Evolutionary conservation across 1,140 invertebrate genomes (phyloP), one percentile per base, ranked within the genome.

Genomic region (Drosophila nannoptera): DNA sequence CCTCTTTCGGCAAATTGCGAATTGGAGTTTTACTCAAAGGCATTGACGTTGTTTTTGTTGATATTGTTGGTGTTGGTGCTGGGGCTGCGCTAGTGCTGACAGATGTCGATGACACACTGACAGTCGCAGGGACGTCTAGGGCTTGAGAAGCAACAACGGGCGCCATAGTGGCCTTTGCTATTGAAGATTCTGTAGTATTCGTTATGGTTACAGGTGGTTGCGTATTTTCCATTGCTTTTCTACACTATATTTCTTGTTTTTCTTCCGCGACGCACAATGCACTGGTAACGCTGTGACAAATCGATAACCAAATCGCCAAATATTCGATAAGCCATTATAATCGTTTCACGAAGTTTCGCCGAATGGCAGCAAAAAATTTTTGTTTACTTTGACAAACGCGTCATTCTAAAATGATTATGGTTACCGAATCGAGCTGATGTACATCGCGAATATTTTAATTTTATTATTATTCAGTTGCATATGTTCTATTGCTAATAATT

Each of bases 1-100:
- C 48, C 45, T 88, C 87, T 56, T 87, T 78, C 14, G 87, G 84
- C 6, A 89, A 68, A 74, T 87, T 89, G 40, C 75, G 56, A 52
- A 88, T 73, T 22, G 73, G 68, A 69, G 64, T 72, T 72, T 67
- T 69, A 38, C 63, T 77, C 53, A 46, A 59, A 45, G 16, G 35
- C 7, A 38, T 60, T 49, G 14, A 38, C 29, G 55, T 33, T 22
- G 60, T 22, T 22, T 22, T 22, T 22, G 22, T 22, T 22, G 67
- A 35, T 60, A 46, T 31, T 46, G 35, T 33, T 63, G 73, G 12
- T 49, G 60, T 61, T 48, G 40, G 5, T 16, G 53, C 50, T 56
- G 52, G 67, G 61, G 67, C 67, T 58, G 67, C 61, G 53, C 67
- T 55, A 64, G 52, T 43, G 52, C 61, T 72, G 64, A 68, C 65